Evolutionary conservation across 1,140 invertebrate genomes (phyloP).

Genomic region (Conus ventricosus): DNA sequence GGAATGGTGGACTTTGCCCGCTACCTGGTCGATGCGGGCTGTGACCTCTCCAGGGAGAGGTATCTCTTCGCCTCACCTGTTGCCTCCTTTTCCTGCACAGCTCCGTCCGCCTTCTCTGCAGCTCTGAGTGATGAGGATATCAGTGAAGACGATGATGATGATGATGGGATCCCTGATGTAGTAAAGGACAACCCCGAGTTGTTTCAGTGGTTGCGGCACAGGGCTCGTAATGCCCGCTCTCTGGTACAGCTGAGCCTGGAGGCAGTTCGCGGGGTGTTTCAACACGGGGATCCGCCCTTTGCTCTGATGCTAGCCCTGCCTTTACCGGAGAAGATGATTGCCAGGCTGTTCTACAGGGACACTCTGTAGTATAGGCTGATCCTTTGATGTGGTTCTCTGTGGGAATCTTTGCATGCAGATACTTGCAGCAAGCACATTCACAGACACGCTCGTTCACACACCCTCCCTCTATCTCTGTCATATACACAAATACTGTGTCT

Average conservation of each 20-base stretch:
- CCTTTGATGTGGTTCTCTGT: background rate
- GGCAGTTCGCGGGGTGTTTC: conserved; percentile 20
- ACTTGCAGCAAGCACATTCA: background rate
- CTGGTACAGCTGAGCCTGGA: conserved; percentile 16
- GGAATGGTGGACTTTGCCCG: conserved; percentile 17
- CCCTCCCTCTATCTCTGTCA: too few relatives aligned
- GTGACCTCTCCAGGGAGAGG: conserved; percentile 10
- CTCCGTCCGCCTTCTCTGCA: background rate
- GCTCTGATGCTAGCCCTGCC: conserved; percentile 25
- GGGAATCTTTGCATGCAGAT: background rate
- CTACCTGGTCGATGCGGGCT: conserved; percentile 23
- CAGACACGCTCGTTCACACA: too few relatives aligned
- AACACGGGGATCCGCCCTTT: conserved; percentile 6
- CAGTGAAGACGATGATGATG: background rate
- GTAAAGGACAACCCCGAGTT: background rate
- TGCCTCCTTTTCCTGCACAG: background rate
- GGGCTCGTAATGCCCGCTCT: conserved; percentile 1
- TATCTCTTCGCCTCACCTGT: background rate
- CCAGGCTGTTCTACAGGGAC: conserved; percentile 13
- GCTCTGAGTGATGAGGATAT: background rate
- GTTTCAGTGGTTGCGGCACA: background rate
- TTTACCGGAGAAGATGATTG: conserved; percentile 28
- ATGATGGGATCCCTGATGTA: background rate
- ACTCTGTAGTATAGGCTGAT: background rate
- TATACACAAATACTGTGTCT: too few relatives aligned